Percentiles rank a stretch among this genome's conserved stretches.
These are phyloP conservation scores for Orthonyx spaldingii DNA, from an alignment of 2,113 vertebrate genomes.

Conservation along the genomic window DNA sequence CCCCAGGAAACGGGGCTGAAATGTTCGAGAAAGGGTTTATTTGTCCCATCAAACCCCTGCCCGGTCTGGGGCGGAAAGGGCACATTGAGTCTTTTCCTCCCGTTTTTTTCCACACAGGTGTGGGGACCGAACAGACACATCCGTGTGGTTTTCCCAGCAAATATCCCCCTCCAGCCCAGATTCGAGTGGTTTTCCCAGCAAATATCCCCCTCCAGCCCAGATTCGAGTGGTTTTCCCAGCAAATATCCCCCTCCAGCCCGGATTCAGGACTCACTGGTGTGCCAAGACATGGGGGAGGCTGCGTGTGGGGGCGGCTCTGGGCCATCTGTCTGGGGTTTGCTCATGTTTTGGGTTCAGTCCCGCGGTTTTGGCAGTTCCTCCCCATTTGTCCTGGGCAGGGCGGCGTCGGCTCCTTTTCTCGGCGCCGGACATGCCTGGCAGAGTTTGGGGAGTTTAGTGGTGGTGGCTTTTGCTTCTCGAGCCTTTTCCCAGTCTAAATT, in stretches of 20 bases:
- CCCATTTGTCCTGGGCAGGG: background rate
- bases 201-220: background rate
- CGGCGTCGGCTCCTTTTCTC: background rate
- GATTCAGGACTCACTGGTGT: background rate
- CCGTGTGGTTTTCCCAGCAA: background rate
- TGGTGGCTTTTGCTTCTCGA: background rate
- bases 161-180: background rate
- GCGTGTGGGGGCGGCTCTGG: background rate
- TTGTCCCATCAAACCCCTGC: background rate
- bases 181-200: background rate
- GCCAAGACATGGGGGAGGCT: background rate
- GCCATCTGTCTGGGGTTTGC: background rate
- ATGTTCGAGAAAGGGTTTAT: background rate
- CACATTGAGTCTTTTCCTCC: background rate
- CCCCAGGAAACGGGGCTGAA: background rate
- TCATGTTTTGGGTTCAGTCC: background rate
- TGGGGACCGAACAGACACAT: rapidly evolving
- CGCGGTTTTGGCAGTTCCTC: background rate
- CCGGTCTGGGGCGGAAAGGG: background rate
- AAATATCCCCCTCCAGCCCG: background rate
- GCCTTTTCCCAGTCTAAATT: background rate
- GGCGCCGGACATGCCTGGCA: background rate
- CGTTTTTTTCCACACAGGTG: background rate
- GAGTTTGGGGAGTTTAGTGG: background rate
- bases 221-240: background rate